These are phyloP conservation scores for Pissodes strobi DNA, from an alignment of 1,140 invertebrate species.

Conservation along the genomic window DNA sequence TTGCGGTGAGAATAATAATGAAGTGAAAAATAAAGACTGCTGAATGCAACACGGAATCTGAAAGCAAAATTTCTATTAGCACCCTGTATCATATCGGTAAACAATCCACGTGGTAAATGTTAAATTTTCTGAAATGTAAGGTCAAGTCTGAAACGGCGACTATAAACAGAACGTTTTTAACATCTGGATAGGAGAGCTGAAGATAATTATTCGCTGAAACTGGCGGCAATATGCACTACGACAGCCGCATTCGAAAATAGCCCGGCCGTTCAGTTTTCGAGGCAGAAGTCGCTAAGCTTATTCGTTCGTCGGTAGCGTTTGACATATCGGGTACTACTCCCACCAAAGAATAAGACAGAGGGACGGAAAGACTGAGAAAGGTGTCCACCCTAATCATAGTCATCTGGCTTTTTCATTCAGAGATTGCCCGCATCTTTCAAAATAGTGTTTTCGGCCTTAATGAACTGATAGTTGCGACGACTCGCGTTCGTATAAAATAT, in stretches of 20 bases:
- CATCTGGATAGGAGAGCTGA: constrained; percentile 27
- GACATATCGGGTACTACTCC: constrained; percentile 3
- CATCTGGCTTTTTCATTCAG: constrained; percentile 11
- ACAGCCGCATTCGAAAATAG: constrained; percentile 25
- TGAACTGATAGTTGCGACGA: not conserved
- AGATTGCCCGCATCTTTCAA: constrained; percentile 22
- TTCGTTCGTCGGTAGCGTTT: constrained; percentile 15
- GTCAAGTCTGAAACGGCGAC: constrained; percentile 26
- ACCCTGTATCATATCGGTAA: not conserved
- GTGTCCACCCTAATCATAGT: constrained; percentile 12
- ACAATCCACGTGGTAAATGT: constrained; percentile 27
- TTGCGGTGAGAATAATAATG: too few species aligned
- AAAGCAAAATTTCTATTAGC: too few species aligned
- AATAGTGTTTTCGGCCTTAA: constrained; percentile 10
- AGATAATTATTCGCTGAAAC: constrained; percentile 36
- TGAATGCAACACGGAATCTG: too few species aligned
- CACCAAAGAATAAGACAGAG: constrained; percentile 10
- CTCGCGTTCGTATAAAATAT: not conserved
- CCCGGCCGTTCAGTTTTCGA: constrained; percentile 19
- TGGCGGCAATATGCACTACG: constrained; percentile 27
- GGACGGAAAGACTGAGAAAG: constrained; percentile 13
- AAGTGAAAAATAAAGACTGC: too few species aligned
- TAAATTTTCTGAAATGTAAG: constrained; percentile 28
- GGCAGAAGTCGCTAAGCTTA: constrained; percentile 26
- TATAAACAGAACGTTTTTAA: constrained; percentile 24